Evolutionary conservation across 2,888 invertebrate genomes (phyloP).

Genomic region (Pinctada fucata): DNA sequence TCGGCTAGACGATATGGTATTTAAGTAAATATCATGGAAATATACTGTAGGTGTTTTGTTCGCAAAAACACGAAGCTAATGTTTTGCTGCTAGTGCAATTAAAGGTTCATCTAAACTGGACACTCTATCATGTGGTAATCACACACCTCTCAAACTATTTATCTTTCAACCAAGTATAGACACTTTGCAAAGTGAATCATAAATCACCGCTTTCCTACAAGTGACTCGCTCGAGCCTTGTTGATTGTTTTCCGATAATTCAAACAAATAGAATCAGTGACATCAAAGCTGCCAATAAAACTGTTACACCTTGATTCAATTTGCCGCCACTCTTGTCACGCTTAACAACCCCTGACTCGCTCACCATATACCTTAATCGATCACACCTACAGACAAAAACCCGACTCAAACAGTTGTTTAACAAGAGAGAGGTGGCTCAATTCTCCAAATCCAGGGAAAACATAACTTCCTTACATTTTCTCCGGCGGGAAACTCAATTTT

Average conservation of each 20-base stretch:
- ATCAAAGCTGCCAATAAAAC: slow-evolving; percentile 1
- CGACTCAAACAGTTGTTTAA: no score
- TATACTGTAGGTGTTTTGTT: no score
- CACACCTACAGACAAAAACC: no score
- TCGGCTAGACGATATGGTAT: no score
- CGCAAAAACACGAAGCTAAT: no score
- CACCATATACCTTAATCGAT: not conserved
- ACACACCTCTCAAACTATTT: not conserved
- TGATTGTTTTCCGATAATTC: not conserved
- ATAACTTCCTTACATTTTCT: no score
- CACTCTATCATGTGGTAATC: not conserved
- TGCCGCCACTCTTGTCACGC: not conserved
- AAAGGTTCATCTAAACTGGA: not conserved
- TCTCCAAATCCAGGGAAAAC: no score
- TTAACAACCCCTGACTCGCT: not conserved
- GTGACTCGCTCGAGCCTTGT: not conserved
- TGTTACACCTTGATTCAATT: not conserved
- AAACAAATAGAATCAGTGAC: not conserved
- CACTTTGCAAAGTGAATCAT: not conserved
- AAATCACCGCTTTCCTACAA: not conserved
- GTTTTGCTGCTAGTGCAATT: not conserved
- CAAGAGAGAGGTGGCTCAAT: no score
- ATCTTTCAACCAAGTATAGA: not conserved
- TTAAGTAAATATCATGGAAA: no score
- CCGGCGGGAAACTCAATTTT: no score